These are phyloP conservation scores for Rhyacophila evoluta DNA, from an alignment of 2,888 invertebrate genomes.

Conservation along the genomic window DNA sequence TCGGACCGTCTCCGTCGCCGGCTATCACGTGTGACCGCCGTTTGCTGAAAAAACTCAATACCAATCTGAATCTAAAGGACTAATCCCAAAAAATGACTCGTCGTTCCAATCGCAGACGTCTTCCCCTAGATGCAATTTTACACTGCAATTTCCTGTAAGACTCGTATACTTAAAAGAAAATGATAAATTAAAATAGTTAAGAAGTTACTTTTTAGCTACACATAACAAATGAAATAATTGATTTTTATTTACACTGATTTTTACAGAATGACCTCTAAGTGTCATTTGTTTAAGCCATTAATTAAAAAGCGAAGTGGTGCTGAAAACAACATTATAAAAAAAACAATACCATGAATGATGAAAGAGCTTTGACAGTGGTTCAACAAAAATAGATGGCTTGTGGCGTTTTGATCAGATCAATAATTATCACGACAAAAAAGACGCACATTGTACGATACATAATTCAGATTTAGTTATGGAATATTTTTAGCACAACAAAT, in stretches of 20 bases:
- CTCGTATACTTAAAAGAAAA: too few relatives aligned
- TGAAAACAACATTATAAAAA: conserved; percentile 2
- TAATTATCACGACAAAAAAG: too few relatives aligned
- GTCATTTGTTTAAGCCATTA: not conserved
- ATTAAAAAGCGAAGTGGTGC: not conserved
- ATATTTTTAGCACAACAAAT: too few relatives aligned
- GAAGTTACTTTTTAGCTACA: too few relatives aligned
- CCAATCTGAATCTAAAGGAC: not conserved
- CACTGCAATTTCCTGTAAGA: not conserved
- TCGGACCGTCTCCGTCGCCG: not conserved
- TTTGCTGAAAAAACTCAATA: not conserved
- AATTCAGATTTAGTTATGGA: too few relatives aligned
- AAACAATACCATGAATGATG: not conserved
- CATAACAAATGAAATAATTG: too few relatives aligned
- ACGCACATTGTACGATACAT: too few relatives aligned
- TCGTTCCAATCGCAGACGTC: too few relatives aligned
- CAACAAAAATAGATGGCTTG: not conserved
- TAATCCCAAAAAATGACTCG: not conserved
- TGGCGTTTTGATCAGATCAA: not conserved
- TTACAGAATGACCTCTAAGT: not conserved
- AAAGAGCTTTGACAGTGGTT: not conserved
- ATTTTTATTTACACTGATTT: too few relatives aligned
- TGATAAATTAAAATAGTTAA: too few relatives aligned
- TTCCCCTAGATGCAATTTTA: not conserved
- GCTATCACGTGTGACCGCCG: not conserved